A percentile compares a stretch with the other conserved stretches of the same genome.
phyloP scores from a whole-genome alignment of 2,113 vertebrate genomes.

The Maccullochella peelii region DNA sequence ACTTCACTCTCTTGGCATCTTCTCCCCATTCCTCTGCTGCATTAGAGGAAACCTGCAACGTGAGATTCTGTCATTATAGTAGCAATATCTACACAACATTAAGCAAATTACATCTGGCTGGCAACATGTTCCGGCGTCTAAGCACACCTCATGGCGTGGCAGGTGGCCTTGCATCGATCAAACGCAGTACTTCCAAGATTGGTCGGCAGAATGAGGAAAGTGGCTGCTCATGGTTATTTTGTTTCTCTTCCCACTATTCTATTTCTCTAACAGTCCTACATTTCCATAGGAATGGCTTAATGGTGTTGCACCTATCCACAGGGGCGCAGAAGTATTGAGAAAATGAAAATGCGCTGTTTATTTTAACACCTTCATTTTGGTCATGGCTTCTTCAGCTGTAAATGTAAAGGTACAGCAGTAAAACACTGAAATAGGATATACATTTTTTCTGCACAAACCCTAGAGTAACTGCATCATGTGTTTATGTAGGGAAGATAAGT shows the following conservation, averaged over 20 bases:
- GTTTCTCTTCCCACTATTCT: constrained; percentile 48
- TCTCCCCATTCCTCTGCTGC: constrained; percentile 21
- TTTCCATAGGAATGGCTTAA: constrained; percentile 51
- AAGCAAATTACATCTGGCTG: constrained; percentile 82
- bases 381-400: constrained; percentile 12
- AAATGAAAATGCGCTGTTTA: constrained; percentile 45
- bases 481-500: not conserved
- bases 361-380: constrained; percentile 22
- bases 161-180: constrained; percentile 81
- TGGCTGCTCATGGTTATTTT: constrained; percentile 58
- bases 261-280: constrained; percentile 36
- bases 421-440: constrained; percentile 11
- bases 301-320: constrained; percentile 33
- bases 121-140: constrained; percentile 71
- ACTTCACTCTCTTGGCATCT: constrained; percentile 39
- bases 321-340: constrained; percentile 10
- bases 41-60: constrained; percentile 51
- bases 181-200: constrained; percentile 49
- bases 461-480: not conserved
- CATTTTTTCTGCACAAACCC: constrained; percentile 7
- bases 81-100: constrained; percentile 84
- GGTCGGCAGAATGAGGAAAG: constrained; percentile 52
- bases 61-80: constrained; percentile 73
- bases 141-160: constrained; percentile 70
- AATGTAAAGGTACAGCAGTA: not conserved